phyloP scores from a whole-genome alignment of 2,888 invertebrate genomes.

The Drosophila testacea region DNA sequence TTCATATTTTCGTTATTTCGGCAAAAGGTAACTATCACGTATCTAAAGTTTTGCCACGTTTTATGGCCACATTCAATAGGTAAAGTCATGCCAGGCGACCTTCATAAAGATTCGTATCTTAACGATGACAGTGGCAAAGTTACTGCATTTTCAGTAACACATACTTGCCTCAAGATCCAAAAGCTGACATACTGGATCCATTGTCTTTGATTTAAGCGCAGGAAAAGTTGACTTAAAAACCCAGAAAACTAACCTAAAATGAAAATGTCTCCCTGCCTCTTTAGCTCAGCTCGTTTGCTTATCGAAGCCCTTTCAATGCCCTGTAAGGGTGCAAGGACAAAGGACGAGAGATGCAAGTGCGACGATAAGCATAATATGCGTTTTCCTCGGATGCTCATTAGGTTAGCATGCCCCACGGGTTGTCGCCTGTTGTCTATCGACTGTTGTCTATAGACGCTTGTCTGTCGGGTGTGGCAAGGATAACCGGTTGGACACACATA shows the following conservation, averaged over 20 bases:
- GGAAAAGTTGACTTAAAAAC: slow-evolving; percentile 66
- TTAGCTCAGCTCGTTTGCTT: slow-evolving; percentile 45
- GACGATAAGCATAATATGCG: slow-evolving; percentile 77
- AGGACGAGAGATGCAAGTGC: slow-evolving; percentile 69
- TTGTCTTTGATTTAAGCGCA: slow-evolving; percentile 73
- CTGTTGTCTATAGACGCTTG: slow-evolving; percentile 1
- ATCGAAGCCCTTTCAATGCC: slow-evolving; percentile 71
- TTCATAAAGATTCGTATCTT: slow-evolving; percentile 83
- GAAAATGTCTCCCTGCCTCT: slow-evolving; percentile 13
- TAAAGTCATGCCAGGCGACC: slow-evolving; percentile 57
- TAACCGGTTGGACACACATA: slow-evolving; percentile 48
- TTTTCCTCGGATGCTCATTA: slow-evolving; percentile 82
- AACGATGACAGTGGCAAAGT: slow-evolving; percentile 80
- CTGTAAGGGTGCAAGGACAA: slow-evolving; percentile 30
- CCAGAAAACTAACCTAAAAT: slow-evolving; percentile 52
- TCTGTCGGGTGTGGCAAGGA: slow-evolving; percentile 29
- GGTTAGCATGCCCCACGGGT: slow-evolving; percentile 49
- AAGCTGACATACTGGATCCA: slow-evolving; percentile 19
- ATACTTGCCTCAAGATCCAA: slow-evolving; percentile 47
- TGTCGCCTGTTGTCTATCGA: neutral
- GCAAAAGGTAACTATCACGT: slow-evolving; percentile 54
- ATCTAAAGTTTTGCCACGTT: slow-evolving; percentile 49
- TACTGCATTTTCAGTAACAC: slow-evolving; percentile 37
- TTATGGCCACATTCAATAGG: slow-evolving; percentile 45
- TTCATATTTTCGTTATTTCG: slow-evolving; percentile 2